Evolutionary conservation across 2,113 vertebrate species (phyloP).

Genomic region (Theristicus caerulescens): DNA sequence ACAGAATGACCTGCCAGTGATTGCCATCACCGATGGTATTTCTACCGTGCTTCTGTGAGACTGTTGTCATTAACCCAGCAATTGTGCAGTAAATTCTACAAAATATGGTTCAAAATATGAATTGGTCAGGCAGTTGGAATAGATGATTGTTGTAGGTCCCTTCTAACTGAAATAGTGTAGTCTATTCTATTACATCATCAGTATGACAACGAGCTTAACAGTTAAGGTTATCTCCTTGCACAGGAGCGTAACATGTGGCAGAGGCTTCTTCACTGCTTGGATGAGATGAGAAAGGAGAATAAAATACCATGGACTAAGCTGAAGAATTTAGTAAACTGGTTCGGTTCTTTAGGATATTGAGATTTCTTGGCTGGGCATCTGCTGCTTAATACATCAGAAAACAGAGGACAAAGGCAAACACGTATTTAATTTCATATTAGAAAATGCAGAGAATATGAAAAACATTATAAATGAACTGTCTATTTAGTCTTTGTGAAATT

Average conservation of each 20-base stretch:
- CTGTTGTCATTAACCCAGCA: not conserved
- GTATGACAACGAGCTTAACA: not conserved
- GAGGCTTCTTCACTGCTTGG: not conserved
- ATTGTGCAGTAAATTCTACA: not conserved
- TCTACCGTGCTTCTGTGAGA: not conserved
- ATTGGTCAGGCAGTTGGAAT: not conserved
- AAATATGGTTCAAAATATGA: not conserved
- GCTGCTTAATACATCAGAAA: not conserved
- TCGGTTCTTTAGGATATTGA: not conserved
- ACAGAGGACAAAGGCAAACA: not conserved
- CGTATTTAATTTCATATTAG: not conserved
- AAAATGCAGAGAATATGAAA: not conserved
- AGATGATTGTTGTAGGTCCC: not conserved
- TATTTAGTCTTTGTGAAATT: not conserved
- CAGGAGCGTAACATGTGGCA: not conserved
- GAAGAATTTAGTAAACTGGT: not conserved
- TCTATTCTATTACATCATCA: not conserved
- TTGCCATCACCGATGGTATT: not conserved
- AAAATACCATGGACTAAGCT: not conserved
- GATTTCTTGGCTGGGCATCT: not conserved
- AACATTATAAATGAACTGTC: not conserved
- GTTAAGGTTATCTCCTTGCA: not conserved
- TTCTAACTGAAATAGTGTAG: not conserved
- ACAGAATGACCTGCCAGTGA: not conserved
- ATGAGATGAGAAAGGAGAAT: not conserved